These are phyloP conservation scores for Rhynchomys soricoides DNA, from an alignment of 2,113 vertebrate genomes.

Conservation along the genomic window DNA sequence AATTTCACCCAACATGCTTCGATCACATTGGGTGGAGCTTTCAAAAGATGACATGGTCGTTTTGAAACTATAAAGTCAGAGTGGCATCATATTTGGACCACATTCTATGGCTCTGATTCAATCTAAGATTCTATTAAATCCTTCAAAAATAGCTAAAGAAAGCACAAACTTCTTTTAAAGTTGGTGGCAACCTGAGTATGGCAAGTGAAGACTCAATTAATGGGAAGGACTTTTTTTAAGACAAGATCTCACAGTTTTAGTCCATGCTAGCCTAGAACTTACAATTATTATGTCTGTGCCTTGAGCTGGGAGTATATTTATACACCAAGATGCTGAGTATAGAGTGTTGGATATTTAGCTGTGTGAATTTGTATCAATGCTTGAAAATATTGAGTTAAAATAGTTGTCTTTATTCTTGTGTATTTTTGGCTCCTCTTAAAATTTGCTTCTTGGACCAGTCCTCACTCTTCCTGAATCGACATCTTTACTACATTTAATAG, in stretches of 20 bases:
- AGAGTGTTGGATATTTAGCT: background rate
- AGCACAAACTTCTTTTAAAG: background rate
- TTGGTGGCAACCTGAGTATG: background rate
- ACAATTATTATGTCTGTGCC: background rate
- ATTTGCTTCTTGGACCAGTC: background rate
- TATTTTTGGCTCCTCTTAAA: background rate
- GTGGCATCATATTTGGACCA: background rate
- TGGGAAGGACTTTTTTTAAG: background rate
- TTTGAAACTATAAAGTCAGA: background rate
- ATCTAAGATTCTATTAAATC: background rate
- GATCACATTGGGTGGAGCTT: background rate
- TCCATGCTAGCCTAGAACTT: background rate
- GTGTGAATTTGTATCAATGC: background rate
- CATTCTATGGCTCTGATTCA: background rate
- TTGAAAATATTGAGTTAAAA: background rate
- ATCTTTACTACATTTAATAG: background rate
- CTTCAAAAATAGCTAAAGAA: background rate
- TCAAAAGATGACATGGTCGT: background rate
- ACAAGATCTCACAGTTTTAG: background rate
- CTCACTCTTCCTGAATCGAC: background rate
- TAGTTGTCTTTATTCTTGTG: background rate
- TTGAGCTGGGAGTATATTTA: background rate
- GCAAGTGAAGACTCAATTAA: background rate
- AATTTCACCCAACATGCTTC: background rate
- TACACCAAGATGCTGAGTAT: background rate